Percentiles rank a stretch among this genome's conserved stretches.
phyloP scores from a whole-genome alignment of 2,113 vertebrate genomes.

The Trogon melanurus region DNA sequence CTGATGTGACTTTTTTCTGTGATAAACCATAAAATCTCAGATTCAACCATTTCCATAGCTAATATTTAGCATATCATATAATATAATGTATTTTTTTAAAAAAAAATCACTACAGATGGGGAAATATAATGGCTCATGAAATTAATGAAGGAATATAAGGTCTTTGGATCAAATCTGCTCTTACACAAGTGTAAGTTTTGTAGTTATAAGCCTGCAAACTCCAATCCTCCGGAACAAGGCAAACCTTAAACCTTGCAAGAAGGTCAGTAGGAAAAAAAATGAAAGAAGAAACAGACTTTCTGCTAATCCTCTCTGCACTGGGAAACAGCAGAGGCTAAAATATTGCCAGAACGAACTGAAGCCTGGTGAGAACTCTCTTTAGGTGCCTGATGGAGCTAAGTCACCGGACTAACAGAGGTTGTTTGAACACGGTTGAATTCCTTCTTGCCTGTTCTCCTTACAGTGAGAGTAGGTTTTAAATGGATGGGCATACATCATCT shows the following conservation, averaged over 20 bases:
- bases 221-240: neutral
- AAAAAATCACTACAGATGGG: conserved; percentile 37
- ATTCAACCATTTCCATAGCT: conserved; percentile 42
- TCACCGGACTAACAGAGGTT: neutral
- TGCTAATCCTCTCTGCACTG: neutral
- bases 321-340: neutral
- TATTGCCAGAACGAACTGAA: neutral
- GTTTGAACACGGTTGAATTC: neutral
- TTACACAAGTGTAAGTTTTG: neutral
- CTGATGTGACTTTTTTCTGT: conserved; percentile 8
- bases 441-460: neutral
- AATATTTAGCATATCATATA: conserved; percentile 47
- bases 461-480: neutral
- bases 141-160: conserved; percentile 44
- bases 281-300: neutral
- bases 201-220: neutral
- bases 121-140: conserved; percentile 60
- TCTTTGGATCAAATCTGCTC: conserved; percentile 35
- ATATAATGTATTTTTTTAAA: conserved; percentile 8
- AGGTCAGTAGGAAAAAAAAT: neutral
- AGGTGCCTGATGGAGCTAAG: neutral
- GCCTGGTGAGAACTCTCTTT: neutral
- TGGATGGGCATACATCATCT: fast-evolving
- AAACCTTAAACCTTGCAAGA: conserved; percentile 14
- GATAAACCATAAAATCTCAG: conserved; percentile 24